Percentiles rank a stretch among this genome's conserved stretches.
phyloP scores from a whole-genome alignment of 2,888 invertebrate species.

The Idaea dimidiata region DNA sequence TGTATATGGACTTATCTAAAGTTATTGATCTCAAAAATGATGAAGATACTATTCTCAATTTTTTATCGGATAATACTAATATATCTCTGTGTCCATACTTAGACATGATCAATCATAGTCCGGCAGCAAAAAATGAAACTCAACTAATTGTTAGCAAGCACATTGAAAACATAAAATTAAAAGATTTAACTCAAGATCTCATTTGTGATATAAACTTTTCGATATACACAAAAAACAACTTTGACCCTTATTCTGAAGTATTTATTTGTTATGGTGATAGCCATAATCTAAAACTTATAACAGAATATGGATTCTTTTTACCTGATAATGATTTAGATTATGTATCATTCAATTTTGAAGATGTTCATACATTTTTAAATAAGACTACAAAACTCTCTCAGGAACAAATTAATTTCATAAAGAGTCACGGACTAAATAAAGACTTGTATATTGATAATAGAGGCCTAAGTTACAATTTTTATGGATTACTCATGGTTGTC shows the following conservation, averaged over 20 bases:
- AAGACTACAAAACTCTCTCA: conserved; percentile 65
- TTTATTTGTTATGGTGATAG: conserved; percentile 95
- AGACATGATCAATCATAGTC: conserved; percentile 94
- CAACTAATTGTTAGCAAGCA: conserved; percentile 58
- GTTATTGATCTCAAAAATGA: conserved; percentile 67
- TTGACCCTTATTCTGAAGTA: conserved; percentile 85
- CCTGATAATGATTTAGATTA: conserved; percentile 85
- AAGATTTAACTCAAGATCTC: conserved; percentile 49
- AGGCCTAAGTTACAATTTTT: conserved; percentile 85
- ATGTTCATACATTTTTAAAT: conserved; percentile 69
- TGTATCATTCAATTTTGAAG: conserved; percentile 81
- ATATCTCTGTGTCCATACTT: conserved; percentile 92
- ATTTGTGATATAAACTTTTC: conserved; percentile 69
- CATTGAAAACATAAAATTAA: conserved; percentile 51
- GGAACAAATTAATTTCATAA: conserved; percentile 83
- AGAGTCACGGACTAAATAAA: conserved; percentile 80
- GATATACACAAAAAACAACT: conserved; percentile 74
- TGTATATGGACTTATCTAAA: conserved; percentile 83
- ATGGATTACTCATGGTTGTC: conserved; percentile 70
- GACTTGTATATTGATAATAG: conserved; percentile 83
- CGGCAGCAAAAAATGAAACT: conserved; percentile 79
- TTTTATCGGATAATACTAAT: conserved; percentile 81
- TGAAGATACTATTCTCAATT: conserved; percentile 53
- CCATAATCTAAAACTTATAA: conserved; percentile 88
- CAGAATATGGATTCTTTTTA: conserved; percentile 93